Conservation (phyloP, 2,113 vertebrate genomes). For the Phoenicopterus ruber region DNA sequence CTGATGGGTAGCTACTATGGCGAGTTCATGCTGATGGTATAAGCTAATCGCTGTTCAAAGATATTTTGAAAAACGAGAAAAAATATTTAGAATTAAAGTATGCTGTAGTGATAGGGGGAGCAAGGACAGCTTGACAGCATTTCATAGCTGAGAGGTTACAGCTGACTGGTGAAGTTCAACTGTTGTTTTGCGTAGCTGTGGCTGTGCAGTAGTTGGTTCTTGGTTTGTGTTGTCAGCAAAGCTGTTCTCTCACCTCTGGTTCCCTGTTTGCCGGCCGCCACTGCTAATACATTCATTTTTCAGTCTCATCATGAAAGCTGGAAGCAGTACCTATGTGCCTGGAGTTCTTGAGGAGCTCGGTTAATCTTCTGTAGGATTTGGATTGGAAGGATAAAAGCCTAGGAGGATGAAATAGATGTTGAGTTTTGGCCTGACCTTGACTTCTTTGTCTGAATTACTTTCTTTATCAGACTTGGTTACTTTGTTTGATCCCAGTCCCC, state of each 20-base stretch:
- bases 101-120: neutral
- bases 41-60: neutral
- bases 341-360: neutral
- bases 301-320: neutral
- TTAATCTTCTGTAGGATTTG: neutral
- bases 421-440: neutral
- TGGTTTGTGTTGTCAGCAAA: neutral
- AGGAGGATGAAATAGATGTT: neutral
- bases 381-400: neutral
- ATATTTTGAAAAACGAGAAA: neutral
- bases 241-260: neutral
- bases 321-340: neutral
- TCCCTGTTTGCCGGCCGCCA: fast-evolving
- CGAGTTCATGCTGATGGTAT: neutral
- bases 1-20: neutral
- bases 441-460: neutral
- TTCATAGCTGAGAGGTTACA: neutral
- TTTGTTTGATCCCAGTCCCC: neutral
- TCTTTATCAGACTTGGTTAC: neutral
- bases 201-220: neutral
- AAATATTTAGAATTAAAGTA: neutral
- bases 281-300: neutral
- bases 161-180: neutral
- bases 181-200: neutral
- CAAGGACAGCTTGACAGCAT: neutral